Base-by-base conservation (phyloP, 1,140 invertebrate species). In the Paramacrobiotus metropolitanus region DNA sequence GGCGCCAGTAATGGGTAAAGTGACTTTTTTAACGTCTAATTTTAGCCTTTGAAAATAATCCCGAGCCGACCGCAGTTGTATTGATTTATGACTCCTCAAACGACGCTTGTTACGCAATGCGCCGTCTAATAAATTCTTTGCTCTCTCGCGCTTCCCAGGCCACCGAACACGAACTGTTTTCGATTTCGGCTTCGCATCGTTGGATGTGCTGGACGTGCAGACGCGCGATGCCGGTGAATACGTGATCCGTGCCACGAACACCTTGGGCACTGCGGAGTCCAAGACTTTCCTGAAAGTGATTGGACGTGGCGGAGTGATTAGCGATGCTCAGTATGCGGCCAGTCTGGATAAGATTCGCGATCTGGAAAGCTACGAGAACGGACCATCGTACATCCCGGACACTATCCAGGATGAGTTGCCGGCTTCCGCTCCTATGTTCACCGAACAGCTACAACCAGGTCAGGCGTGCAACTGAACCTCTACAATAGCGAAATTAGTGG, bases 291-390 rank as follows among this genome's bases (percentile, higher is more conserved):
- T 92, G 3, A 66, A 64, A 59, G 65, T 68, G 29, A 68, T 55
- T 28, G 48, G 48, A 4, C 15, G 24, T 15, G 48, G 48, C 48
- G 48, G 48, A 55, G 24, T 55, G 9, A 24, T 18, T 24, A 18
- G 9, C 24, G 48, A 55, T 24, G 9, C 48, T 9, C 48, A 55
- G 48, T 55, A 55, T 24, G 48, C 48, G 9, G 48, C 48, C 9
- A 55, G 48, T 29, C 75, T 90, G 65, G 86, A 90, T 70, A 91
- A 91, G 71, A 93, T 95, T 61, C 79, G 84, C 66, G 83, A 86
- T 70, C 73, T 92, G 20, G 88, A 92, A 76, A 79, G 85, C 45
- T 84, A 86, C 2, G 80, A 80, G 68, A 80, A 82, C 65, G 77
- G 83, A 2, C 79, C 84, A 65, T 77, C 84, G 21, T 86, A 88